Evolutionary conservation across 2,888 invertebrate genomes (phyloP).

Genomic region (Malacosoma neustria): DNA sequence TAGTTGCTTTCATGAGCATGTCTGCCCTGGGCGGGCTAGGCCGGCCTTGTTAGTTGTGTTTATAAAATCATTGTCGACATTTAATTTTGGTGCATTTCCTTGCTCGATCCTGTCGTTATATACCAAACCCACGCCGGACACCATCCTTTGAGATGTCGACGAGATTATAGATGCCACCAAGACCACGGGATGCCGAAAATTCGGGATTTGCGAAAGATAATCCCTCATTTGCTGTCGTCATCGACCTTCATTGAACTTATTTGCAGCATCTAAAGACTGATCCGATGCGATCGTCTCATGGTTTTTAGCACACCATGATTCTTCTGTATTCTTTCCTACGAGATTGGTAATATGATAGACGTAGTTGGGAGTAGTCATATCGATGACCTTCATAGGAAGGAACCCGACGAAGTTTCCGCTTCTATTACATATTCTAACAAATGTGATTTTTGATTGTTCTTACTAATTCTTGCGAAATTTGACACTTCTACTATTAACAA

Average conservation of each 20-base stretch:
- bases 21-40: no score
- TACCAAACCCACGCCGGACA: conserved; percentile 20
- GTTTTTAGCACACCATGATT: conserved; percentile 4
- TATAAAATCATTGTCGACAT: no score
- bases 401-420: conserved; percentile 7
- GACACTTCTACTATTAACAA: neutral
- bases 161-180: conserved; percentile 38
- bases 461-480: conserved; percentile 2
- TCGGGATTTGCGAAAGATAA: conserved; percentile 36
- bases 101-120: conserved; percentile 34
- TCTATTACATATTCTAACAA: conserved; percentile 2
- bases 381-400: no score
- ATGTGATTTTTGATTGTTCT: neutral
- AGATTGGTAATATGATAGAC: conserved; percentile 39
- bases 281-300: conserved; percentile 4
- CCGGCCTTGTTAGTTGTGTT: no score
- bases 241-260: conserved; percentile 1
- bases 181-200: conserved; percentile 37
- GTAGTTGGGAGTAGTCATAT: conserved; percentile 47
- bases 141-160: conserved; percentile 31
- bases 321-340: conserved; percentile 6
- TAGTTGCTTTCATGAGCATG: no score
- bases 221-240: conserved; percentile 24
- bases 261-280: conserved; percentile 8
- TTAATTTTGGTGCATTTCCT: conserved; percentile 9